These are phyloP conservation scores for Teinopalpus imperialis DNA, from an alignment of 2,888 invertebrate genomes.

Conservation along the genomic window DNA sequence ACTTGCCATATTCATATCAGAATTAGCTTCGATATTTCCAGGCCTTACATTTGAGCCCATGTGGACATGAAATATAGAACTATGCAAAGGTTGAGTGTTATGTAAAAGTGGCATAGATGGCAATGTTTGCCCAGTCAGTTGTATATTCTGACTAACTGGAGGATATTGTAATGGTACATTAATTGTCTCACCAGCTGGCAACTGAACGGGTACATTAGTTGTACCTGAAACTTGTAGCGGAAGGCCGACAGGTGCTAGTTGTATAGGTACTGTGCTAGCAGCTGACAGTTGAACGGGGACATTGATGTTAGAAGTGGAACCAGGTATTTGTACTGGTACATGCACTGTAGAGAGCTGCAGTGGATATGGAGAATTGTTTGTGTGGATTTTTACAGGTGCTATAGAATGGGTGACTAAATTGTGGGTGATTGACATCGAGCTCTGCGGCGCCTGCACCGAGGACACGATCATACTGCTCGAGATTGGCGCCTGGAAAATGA, in stretches of 20 bases:
- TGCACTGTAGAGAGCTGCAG: constrained; percentile 72
- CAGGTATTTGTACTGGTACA: constrained; percentile 75
- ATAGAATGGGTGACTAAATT: constrained; percentile 71
- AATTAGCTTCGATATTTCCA: constrained; percentile 55
- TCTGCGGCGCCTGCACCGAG: constrained; percentile 71
- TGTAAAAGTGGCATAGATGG: constrained; percentile 73
- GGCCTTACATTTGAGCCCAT: constrained; percentile 65
- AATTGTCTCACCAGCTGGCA: constrained; percentile 70
- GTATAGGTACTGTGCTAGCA: constrained; percentile 61
- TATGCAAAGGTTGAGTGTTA: constrained; percentile 59
- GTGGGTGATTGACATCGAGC: constrained; percentile 70
- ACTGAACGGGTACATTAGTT: constrained; percentile 67
- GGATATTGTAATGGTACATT: constrained; percentile 73
- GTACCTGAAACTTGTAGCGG: constrained; percentile 69
- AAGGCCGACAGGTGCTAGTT: constrained; percentile 68
- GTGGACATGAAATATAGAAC: constrained; percentile 73
- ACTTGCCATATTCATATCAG: constrained; percentile 60
- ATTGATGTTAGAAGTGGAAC: constrained; percentile 70
- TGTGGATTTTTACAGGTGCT: constrained; percentile 71
- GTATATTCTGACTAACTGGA: constrained; percentile 58
- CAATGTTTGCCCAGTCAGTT: constrained; percentile 54
- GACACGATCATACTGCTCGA: constrained; percentile 78
- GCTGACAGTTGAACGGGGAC: constrained; percentile 73
- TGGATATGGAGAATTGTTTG: constrained; percentile 64
- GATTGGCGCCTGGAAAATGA: constrained; percentile 71